Percentiles rank a stretch among this genome's conserved stretches.
These are phyloP conservation scores for Vombatus ursinus DNA, from an alignment of 2,113 vertebrate species.

Conservation along the genomic window DNA sequence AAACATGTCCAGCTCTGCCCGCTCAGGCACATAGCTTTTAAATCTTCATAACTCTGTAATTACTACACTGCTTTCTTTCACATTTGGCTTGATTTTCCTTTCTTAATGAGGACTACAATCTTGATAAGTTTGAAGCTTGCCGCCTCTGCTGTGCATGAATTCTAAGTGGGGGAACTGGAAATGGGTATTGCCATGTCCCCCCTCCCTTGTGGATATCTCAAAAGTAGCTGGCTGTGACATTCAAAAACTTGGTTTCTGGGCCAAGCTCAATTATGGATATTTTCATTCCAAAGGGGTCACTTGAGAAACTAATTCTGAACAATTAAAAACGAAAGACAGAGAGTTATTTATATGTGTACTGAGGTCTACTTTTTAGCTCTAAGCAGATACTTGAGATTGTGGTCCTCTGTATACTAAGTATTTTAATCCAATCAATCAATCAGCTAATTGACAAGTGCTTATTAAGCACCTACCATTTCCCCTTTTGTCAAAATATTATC, in stretches of 20 bases:
- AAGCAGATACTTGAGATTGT: constrained; percentile 35
- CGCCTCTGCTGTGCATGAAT: constrained; percentile 63
- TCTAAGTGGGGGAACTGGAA: constrained; percentile 64
- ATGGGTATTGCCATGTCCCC: constrained; percentile 40
- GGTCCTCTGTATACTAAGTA: constrained; percentile 25
- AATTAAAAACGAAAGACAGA: constrained; percentile 9
- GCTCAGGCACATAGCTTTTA: constrained; percentile 77
- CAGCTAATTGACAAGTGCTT: not conserved
- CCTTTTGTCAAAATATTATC: constrained; percentile 61
- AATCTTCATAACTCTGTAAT: constrained; percentile 80
- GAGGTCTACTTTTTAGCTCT: constrained; percentile 58
- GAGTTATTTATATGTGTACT: constrained; percentile 30
- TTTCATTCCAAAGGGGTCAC: constrained; percentile 53
- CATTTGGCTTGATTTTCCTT: constrained; percentile 79
- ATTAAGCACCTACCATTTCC: constrained; percentile 70
- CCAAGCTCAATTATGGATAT: constrained; percentile 51
- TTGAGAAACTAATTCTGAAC: constrained; percentile 52
- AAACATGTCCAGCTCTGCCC: constrained; percentile 73
- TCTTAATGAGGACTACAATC: constrained; percentile 78
- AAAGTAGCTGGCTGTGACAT: constrained; percentile 59
- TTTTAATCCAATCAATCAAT: not conserved
- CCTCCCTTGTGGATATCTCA: constrained; percentile 54
- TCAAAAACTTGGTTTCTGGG: constrained; percentile 62
- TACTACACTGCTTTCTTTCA: constrained; percentile 76
- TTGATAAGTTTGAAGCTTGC: constrained; percentile 76